Evolutionary conservation across 1,140 invertebrate genomes (phyloP).

Genomic region (Bombus huntii): DNA sequence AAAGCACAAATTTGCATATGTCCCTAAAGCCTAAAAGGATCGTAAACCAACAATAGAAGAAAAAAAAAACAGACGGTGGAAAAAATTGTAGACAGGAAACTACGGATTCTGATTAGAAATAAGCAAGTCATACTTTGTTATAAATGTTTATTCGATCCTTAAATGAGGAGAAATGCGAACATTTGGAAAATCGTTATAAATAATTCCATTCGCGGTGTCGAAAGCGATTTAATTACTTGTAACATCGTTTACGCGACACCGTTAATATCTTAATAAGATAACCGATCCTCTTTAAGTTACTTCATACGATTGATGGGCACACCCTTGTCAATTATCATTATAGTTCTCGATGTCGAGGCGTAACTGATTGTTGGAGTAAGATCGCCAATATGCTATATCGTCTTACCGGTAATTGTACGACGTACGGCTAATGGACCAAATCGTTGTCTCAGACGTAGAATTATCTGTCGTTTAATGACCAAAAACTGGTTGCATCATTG

Average conservation of each 20-base stretch:
- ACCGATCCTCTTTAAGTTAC: slow-evolving; percentile 47
- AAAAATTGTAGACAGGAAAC: not conserved
- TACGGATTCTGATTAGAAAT: not conserved
- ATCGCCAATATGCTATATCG: slow-evolving; percentile 63
- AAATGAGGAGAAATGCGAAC: not conserved
- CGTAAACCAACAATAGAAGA: not conserved
- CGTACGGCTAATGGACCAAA: slow-evolving; percentile 71
- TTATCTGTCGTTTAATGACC: slow-evolving; percentile 22
- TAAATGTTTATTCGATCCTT: not conserved
- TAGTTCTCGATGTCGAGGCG: slow-evolving; percentile 69
- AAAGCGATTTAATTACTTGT: not conserved
- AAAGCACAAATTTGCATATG: slow-evolving; percentile 10
- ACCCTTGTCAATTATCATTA: slow-evolving; percentile 72
- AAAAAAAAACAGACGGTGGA: not conserved
- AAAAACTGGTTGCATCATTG: slow-evolving; percentile 25
- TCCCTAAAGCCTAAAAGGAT: not conserved
- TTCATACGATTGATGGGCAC: slow-evolving; percentile 65
- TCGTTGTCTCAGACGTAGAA: slow-evolving; percentile 57
- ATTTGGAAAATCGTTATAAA: not conserved
- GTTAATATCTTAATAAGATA: not conserved
- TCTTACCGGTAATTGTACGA: slow-evolving; percentile 66
- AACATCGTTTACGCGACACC: not conserved
- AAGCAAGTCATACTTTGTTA: not conserved
- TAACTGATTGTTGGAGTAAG: slow-evolving; percentile 73
- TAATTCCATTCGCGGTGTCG: not conserved